phyloP scores from a whole-genome alignment of 2,888 invertebrate genomes.

The Synergus umbraculus region DNA sequence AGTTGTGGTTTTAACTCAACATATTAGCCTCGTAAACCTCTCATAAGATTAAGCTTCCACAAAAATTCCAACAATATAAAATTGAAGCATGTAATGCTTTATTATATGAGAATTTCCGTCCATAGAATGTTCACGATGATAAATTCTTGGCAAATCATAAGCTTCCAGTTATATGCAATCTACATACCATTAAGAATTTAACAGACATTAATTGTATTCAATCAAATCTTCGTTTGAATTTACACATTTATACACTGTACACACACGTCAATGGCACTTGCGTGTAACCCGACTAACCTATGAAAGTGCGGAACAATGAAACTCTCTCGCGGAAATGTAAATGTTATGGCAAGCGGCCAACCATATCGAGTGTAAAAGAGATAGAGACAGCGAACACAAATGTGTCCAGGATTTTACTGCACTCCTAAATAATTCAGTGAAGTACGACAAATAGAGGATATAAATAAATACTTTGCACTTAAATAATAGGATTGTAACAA shows the following conservation, averaged over 20 bases:
- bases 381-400: slow-evolving; percentile 40
- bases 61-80: not conserved
- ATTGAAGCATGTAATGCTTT: not conserved
- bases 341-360: slow-evolving; percentile 64
- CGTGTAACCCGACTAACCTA: slow-evolving; percentile 50
- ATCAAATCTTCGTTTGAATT: slow-evolving; percentile 26
- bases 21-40: not conserved
- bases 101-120: not conserved
- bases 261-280: slow-evolving; percentile 16
- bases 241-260: slow-evolving; percentile 12
- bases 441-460: not conserved
- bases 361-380: slow-evolving; percentile 51
- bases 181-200: not conserved
- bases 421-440: not conserved
- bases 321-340: slow-evolving; percentile 61
- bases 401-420: not conserved
- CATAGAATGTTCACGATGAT: not conserved
- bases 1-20: not conserved
- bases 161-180: not conserved
- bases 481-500: too few species aligned
- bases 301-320: slow-evolving; percentile 62
- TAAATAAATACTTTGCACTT: not conserved
- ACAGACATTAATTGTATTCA: not conserved
- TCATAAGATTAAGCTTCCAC: slow-evolving; percentile 10
- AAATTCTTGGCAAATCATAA: not conserved